These are phyloP conservation scores for Phyllopteryx taeniolatus DNA, from an alignment of 2,113 vertebrate species.

Conservation along the genomic window DNA sequence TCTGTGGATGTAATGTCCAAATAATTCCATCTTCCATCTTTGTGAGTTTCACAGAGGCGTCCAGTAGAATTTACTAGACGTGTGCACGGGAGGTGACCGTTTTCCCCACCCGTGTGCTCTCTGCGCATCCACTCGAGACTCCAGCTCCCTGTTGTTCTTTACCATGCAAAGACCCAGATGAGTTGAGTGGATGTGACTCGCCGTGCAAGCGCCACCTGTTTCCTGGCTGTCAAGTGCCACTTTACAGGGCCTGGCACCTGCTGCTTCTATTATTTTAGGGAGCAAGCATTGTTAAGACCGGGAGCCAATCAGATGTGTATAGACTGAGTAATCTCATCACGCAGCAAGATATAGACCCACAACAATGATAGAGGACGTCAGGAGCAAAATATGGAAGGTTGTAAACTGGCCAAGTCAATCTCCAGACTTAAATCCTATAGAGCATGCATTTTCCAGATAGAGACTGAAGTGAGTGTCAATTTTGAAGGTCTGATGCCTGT, in stretches of 20 bases:
- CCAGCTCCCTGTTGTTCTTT: slow-evolving; percentile 13
- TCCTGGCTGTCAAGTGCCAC: slow-evolving; percentile 33
- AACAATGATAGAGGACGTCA: background rate
- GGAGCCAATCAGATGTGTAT: background rate
- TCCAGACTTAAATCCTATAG: too few species aligned
- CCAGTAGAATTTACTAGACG: background rate
- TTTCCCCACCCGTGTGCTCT: background rate
- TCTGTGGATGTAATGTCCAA: slow-evolving; percentile 4
- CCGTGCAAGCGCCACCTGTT: slow-evolving; percentile 41
- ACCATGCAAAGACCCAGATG: slow-evolving; percentile 23
- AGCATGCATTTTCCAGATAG: too few species aligned
- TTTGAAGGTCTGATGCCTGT: too few species aligned
- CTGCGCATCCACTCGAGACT: background rate
- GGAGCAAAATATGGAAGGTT: too few species aligned
- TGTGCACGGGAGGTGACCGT: background rate
- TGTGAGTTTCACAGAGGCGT: background rate
- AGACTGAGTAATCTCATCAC: background rate
- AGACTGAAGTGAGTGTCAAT: too few species aligned
- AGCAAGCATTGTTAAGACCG: background rate
- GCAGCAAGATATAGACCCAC: background rate
- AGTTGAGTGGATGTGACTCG: slow-evolving; percentile 41
- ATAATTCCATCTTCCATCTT: slow-evolving; percentile 1
- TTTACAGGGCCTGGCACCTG: background rate
- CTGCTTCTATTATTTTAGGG: background rate
- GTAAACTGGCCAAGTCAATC: too few species aligned